Base-by-base conservation (phyloP, 2,113 vertebrate species). In the Sminthopsis crassicaudata region DNA sequence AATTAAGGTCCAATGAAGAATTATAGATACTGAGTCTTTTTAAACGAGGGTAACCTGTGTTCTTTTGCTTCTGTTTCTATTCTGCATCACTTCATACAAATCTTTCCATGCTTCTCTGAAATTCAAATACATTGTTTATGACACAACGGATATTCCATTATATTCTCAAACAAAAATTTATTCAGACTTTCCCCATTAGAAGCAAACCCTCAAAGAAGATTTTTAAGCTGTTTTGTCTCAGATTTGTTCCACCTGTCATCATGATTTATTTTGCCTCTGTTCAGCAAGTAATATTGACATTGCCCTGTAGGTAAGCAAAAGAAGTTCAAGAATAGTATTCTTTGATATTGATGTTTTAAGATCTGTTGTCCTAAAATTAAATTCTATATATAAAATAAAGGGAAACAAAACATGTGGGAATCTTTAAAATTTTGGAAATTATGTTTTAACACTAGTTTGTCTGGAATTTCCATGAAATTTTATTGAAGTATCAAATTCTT, bases 401-500 rank as follows among this genome's bases (percentile, higher is more conserved):
- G 60, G 36, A 90, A 93, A 90, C 53, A 91, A 42, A 91, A 91
- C 89, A 91, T 90, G 48, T 91, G 60, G 57, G 42, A 92, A 54
- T 55, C 90, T 94, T 94, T 91, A 92, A 94, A 91, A 91, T 92
- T 92, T 89, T 89, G 91, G 92, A 90, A 60, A 60, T 60, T 60
- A 60, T 30, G 27, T 10, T 60, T 60, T 60, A 30, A 60, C 27
- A 60, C 0, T 60, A 12, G 57, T 60, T 60, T 60, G 27, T 9
- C 57, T 60, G 57, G 10, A 11, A 60, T 60, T 60, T 60, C 57
- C 57, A 30, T 60, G 30, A 60, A 60, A 30, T 60, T 30, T 60
- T 60, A 27, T 30, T 60, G 57, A 30, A 60, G 57, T 60, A 60
- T 30, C 57, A 60, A 60, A 30, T 60, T 60, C 10, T 60, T 60